Conservation (phyloP, 2,113 vertebrate species). For the Pygoscelis antarcticus region DNA sequence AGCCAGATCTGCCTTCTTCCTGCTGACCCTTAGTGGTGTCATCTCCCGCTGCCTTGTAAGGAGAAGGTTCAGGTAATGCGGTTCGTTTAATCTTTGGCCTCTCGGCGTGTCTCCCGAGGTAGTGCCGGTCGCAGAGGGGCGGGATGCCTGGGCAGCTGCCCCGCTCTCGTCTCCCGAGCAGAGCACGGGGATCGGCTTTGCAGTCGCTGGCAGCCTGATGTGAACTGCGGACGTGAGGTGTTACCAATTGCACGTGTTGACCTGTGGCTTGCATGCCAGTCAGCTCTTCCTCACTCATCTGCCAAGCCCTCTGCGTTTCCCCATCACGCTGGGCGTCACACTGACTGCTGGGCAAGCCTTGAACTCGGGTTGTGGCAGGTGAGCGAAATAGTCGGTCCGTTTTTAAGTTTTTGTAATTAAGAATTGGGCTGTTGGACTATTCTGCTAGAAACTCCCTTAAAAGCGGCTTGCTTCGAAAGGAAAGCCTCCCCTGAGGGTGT, state of each 20-base stretch:
- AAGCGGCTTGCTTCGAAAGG: background rate
- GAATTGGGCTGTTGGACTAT: background rate
- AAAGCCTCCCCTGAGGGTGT: background rate
- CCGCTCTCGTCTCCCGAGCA: accelerated
- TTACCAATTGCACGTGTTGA: background rate
- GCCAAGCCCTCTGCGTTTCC: background rate
- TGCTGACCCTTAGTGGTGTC: background rate
- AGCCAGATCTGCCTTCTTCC: background rate
- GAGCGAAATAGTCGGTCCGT: accelerated
- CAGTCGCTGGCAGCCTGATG: background rate
- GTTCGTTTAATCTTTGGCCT: background rate
- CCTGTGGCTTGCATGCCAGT: background rate
- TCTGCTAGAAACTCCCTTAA: background rate
- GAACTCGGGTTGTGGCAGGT: background rate
- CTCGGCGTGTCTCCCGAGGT: accelerated
- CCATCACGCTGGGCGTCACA: accelerated
- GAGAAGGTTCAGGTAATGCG: background rate
- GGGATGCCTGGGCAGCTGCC: background rate
- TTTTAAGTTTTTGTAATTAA: background rate
- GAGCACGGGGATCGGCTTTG: background rate
- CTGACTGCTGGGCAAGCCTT: background rate
- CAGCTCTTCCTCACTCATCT: background rate
- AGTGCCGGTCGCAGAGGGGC: background rate
- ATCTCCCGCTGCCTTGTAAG: background rate
- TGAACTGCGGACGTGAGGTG: accelerated